These are phyloP conservation scores for Pitangus sulphuratus DNA, from an alignment of 2,797 vertebrate species.

Conservation along the genomic window DNA sequence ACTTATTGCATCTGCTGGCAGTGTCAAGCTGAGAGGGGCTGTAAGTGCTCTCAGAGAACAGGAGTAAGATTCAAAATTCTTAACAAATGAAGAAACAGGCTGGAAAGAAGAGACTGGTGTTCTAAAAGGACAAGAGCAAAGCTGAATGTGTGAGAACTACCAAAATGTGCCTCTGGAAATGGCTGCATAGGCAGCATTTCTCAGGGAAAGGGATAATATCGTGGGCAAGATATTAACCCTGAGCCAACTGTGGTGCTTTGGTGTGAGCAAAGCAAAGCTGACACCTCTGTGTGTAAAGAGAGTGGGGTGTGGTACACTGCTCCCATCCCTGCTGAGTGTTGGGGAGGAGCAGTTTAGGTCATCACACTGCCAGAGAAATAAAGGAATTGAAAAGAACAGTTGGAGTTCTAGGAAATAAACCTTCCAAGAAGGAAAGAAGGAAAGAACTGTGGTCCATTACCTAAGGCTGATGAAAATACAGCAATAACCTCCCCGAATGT, in stretches of 20 bases:
- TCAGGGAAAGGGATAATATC: background rate
- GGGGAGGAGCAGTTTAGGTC: background rate
- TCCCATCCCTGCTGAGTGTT: background rate
- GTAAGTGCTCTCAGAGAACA: constrained; percentile 9
- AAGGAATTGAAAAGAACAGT: background rate
- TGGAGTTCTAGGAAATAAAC: background rate
- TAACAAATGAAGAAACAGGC: background rate
- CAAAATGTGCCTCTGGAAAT: background rate
- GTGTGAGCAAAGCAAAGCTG: background rate
- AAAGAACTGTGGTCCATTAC: background rate
- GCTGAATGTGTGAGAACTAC: background rate
- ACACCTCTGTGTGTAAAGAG: accelerated
- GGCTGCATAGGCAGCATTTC: background rate
- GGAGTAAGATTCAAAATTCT: background rate
- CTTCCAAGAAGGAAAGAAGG: background rate
- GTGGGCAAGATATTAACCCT: background rate
- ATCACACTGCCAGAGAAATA: background rate
- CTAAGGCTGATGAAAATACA: background rate
- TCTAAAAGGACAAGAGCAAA: background rate
- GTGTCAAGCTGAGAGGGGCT: background rate
- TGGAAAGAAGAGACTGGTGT: background rate
- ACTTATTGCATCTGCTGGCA: background rate
- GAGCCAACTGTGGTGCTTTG: background rate
- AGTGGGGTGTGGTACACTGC: background rate
- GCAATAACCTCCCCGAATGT: background rate